Base-by-base conservation (phyloP, 1,140 invertebrate genomes). In the Drosophila grimshawi region DNA sequence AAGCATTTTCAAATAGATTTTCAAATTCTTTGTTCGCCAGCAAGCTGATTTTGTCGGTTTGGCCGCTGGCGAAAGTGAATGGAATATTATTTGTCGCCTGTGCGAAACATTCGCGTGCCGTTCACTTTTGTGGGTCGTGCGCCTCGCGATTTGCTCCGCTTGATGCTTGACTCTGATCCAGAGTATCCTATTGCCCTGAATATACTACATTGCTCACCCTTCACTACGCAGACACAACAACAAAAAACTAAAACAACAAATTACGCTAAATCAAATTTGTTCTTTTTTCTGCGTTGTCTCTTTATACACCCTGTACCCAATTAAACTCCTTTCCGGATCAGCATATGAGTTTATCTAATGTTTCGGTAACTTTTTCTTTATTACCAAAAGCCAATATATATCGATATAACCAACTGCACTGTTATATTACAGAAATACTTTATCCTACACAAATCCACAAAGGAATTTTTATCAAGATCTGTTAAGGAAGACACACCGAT, bases 191-290 rank as follows among this genome's bases (percentile, higher is more conserved):
- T 43, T 29, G n/a, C 5, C 19, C 19, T 19, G 19, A 19, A 19
- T 29, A 56, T 43, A 5, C 41, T 37, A 46, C 10, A 29, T 48
- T 39, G 35, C 49, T 51, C 46, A 19, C 27, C 57, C 19, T 33
- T 11, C 11, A 52, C 52, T 8, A 53, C 45, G 30, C 41, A 27
- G 46, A 11, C 8, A 46, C 43, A 39, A 69, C 61, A 76, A 81
- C 77, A 43, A 53, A 73, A 81, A 81, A 81, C 73, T 73, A 77
- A 77, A 77, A 76, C 79, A 81, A 81, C 57, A 70, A 67, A 81
- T 81, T 81, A 77, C 78, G 73, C 63, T 77, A 76, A 80, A 81
- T 81, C 79, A 81, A 79, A 77, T 77, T 68, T 55, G 57, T 41
- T 41, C n/a, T 43, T 43, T 43, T n/a, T 43, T n/a, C 39, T 66